Conservation (phyloP, 1,140 invertebrate species). For the Tetramorium alpestre region DNA sequence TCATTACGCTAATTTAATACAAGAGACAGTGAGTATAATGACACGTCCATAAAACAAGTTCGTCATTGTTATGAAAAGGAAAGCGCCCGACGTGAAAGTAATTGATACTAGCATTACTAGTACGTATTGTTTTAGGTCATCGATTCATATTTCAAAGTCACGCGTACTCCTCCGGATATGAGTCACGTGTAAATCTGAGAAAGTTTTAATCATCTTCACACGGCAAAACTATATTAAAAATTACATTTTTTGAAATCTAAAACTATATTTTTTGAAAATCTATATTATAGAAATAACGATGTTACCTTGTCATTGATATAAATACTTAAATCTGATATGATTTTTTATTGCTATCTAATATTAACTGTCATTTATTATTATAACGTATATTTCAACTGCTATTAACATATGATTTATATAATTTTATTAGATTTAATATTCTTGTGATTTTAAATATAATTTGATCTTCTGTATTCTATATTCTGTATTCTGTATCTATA, state of each 20-base stretch:
- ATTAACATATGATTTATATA: neutral
- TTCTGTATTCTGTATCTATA: neutral
- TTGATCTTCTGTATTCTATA: neutral
- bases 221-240: neutral
- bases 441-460: neutral
- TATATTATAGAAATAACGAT: neutral
- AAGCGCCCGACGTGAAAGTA: slow-evolving; percentile 52
- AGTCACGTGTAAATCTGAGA: neutral
- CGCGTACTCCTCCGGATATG: neutral
- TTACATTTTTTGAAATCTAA: no score
- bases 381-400: neutral
- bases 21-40: neutral
- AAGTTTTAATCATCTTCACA: neutral
- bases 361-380: slow-evolving; percentile 2
- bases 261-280: neutral
- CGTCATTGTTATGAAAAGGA: slow-evolving; percentile 47
- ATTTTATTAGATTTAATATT: slow-evolving; percentile 1
- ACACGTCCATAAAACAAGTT: neutral
- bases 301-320: neutral
- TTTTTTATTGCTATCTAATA: neutral
- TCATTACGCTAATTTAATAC: slow-evolving; percentile 10
- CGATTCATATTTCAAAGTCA: slow-evolving; percentile 31
- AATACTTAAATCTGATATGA: neutral
- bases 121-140: slow-evolving; percentile 37
- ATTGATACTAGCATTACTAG: slow-evolving; percentile 42